Conservation (phyloP, 2,888 invertebrate genomes). For the Thereva nobilitata region DNA sequence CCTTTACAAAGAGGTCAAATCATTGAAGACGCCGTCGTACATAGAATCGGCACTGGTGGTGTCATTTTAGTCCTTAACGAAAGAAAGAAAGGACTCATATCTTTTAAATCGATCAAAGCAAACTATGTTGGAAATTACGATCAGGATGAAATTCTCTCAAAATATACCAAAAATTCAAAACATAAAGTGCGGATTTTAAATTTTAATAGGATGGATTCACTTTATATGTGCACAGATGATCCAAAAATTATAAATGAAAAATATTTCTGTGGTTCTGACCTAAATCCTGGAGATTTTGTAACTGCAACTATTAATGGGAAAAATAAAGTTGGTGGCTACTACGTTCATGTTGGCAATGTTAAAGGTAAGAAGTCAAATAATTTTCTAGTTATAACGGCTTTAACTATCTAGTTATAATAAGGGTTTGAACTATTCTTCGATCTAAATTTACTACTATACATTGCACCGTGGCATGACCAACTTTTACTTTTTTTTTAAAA, state of each 20-base stretch:
- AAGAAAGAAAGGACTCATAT: conserved; percentile 53
- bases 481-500: too few species aligned
- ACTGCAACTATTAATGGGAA: conserved; percentile 59
- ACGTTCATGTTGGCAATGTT: conserved; percentile 62
- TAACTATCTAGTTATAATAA: not conserved
- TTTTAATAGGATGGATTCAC: conserved; percentile 68
- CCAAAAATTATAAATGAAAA: conserved; percentile 62
- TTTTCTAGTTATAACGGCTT: not conserved
- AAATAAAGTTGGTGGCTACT: conserved; percentile 60
- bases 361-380: conserved; percentile 53
- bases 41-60: conserved; percentile 57
- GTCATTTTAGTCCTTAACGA: conserved; percentile 53
- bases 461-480: too few species aligned
- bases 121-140: conserved; percentile 55
- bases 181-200: conserved; percentile 66
- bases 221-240: conserved; percentile 72
- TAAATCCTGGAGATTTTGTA: conserved; percentile 63
- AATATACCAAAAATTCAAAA: conserved; percentile 53
- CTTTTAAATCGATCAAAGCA: conserved; percentile 51
- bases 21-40: conserved; percentile 63
- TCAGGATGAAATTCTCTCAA: conserved; percentile 53
- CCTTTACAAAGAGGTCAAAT: conserved; percentile 62
- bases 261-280: conserved; percentile 61
- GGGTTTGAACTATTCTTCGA: not conserved
- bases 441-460: too few species aligned